A percentile compares a stretch with the other conserved stretches of the same genome.
These are phyloP conservation scores for Saccostrea cuccullata DNA, from an alignment of 1,140 invertebrate species.

Conservation along the genomic window DNA sequence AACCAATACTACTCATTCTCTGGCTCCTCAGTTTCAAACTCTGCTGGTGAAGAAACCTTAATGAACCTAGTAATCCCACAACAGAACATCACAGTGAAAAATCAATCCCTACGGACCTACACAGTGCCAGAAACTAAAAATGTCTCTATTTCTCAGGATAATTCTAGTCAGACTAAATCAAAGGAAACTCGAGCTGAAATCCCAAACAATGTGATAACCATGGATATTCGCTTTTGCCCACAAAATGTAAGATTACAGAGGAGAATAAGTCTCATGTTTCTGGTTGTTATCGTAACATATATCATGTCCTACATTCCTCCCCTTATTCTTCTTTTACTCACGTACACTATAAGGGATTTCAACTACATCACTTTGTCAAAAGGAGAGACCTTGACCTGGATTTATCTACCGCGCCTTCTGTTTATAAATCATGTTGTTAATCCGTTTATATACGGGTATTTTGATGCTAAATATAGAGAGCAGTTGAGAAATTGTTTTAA, in stretches of 20 bases:
- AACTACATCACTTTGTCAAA: not conserved
- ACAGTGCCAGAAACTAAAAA: too few relatives aligned
- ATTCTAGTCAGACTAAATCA: not conserved
- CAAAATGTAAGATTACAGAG: not conserved
- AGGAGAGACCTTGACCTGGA: not conserved
- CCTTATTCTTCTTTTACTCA: not conserved
- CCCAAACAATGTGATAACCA: not conserved
- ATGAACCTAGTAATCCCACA: not conserved
- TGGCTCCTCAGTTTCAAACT: not conserved
- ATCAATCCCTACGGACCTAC: too few relatives aligned
- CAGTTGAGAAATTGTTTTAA: not conserved
- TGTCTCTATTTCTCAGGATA: not conserved
- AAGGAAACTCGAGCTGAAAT: not conserved
- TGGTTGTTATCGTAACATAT: not conserved
- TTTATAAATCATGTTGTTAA: slow-evolving; percentile 46
- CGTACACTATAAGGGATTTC: not conserved
- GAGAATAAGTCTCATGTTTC: not conserved
- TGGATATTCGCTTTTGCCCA: not conserved
- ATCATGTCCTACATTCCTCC: not conserved
- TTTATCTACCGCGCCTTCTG: slow-evolving; percentile 14
- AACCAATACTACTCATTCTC: not conserved
- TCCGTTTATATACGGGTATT: slow-evolving; percentile 46
- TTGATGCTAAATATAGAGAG: slow-evolving; percentile 7
- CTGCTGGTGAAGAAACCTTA: not conserved
- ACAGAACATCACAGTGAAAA: not conserved